Conservation (phyloP, 2,113 vertebrate genomes). For the Elgaria multicarinata region DNA sequence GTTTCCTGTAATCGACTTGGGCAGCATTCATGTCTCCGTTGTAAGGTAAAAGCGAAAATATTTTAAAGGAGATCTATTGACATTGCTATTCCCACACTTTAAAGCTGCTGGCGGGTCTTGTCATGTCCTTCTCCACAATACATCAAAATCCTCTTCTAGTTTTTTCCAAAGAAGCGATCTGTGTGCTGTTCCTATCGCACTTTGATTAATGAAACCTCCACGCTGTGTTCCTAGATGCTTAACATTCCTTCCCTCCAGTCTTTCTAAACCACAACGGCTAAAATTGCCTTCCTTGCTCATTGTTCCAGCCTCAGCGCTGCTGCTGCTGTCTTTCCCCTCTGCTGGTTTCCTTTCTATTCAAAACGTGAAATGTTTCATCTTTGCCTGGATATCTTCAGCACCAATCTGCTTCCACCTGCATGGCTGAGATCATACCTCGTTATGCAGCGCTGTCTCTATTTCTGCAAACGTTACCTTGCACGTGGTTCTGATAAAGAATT, state of each 20-base stretch:
- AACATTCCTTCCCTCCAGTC: neutral
- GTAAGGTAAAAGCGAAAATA: slow-evolving; percentile 85
- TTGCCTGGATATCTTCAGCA: slow-evolving; percentile 4
- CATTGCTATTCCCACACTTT: neutral
- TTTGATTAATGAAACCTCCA: slow-evolving; percentile 20
- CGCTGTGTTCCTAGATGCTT: neutral
- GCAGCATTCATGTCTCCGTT: slow-evolving; percentile 96
- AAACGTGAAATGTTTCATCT: slow-evolving; percentile 1
- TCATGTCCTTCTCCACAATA: neutral
- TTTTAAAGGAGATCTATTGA: neutral
- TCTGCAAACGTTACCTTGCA: neutral
- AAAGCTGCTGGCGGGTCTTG: neutral
- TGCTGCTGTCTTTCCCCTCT: neutral
- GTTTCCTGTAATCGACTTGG: slow-evolving; percentile 96
- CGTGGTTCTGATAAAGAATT: neutral
- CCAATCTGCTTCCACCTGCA: neutral
- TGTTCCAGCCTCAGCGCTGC: neutral
- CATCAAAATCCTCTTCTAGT: neutral
- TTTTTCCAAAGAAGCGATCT: neutral
- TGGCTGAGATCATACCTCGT: neutral
- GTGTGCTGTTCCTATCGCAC: slow-evolving; percentile 22
- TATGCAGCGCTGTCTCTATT: neutral
- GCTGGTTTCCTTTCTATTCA: slow-evolving; percentile 15
- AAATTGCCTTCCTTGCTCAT: neutral
- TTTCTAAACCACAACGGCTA: neutral